A percentile compares a stretch with the other conserved stretches of the same genome.
Evolutionary conservation across 2,797 vertebrate genomes (phyloP).

Genomic region (Catharus ustulatus): DNA sequence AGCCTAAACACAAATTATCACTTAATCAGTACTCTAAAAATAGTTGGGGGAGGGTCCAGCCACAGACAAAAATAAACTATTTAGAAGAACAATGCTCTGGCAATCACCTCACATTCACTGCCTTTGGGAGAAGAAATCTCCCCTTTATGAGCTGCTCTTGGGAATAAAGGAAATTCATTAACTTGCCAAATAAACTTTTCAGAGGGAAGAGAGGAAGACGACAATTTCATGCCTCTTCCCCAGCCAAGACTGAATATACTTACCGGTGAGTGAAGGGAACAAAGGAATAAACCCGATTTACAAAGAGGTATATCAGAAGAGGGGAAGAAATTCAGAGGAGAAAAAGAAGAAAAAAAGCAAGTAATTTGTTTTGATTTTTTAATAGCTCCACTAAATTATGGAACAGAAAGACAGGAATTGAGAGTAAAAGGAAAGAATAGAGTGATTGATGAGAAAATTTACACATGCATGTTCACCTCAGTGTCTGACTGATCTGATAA

Average conservation of each 20-base stretch:
- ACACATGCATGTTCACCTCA: background rate
- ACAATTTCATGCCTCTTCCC: background rate
- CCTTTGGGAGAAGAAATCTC: background rate
- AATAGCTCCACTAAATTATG: background rate
- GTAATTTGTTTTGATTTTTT: background rate
- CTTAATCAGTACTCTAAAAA: constrained; percentile 15
- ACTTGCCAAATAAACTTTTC: background rate
- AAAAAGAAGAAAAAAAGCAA: background rate
- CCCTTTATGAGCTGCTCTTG: background rate
- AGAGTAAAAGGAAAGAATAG: background rate
- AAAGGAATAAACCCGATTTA: background rate
- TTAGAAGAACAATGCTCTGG: constrained; percentile 37
- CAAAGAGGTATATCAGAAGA: background rate
- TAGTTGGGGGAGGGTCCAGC: background rate
- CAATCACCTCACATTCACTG: background rate
- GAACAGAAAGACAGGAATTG: background rate
- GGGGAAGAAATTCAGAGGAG: background rate
- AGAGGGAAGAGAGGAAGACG: background rate
- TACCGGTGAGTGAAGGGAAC: rapidly evolving
- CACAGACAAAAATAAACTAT: constrained; percentile 6
- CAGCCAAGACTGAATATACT: background rate
- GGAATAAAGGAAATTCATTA: constrained; percentile 34
- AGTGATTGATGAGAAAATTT: background rate
- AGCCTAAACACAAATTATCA: background rate
- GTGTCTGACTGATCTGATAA: background rate